A percentile compares a stretch with the other conserved stretches of the same genome.
These are phyloP conservation scores for Colinus virginianus DNA, from an alignment of 2,113 vertebrate species.

Conservation along the genomic window DNA sequence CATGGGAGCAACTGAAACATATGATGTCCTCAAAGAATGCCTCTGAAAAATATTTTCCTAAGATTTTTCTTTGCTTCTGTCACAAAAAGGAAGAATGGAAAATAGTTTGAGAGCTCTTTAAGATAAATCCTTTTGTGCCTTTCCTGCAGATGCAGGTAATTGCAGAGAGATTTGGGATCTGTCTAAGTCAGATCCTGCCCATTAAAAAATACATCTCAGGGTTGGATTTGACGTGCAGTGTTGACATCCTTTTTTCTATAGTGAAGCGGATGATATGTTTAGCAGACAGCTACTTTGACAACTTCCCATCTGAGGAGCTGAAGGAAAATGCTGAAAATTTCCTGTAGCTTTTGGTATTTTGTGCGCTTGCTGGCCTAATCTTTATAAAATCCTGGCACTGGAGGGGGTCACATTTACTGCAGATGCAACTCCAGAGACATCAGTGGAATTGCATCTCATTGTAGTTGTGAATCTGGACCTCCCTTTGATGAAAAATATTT, in stretches of 20 bases:
- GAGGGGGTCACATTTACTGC: neutral
- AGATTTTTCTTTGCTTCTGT: conserved; percentile 43
- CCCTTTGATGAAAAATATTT: neutral
- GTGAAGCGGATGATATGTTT: conserved; percentile 57
- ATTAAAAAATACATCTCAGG: conserved; percentile 69
- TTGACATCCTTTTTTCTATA: conserved; percentile 62
- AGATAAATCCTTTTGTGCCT: conserved; percentile 52
- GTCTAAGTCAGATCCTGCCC: conserved; percentile 69
- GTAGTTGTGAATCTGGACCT: neutral
- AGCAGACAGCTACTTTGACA: conserved; percentile 70
- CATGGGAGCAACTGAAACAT: neutral
- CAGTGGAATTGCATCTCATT: neutral
- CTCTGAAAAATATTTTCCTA: conserved; percentile 39
- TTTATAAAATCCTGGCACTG: neutral
- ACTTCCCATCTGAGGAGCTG: conserved; percentile 41
- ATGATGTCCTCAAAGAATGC: neutral
- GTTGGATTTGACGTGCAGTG: conserved; percentile 60
- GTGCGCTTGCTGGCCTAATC: conserved; percentile 20
- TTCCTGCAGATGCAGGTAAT: conserved; percentile 57
- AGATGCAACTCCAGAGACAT: neutral
- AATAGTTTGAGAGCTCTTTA: conserved; percentile 33
- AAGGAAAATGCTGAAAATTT: conserved; percentile 46
- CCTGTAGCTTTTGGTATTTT: conserved; percentile 26
- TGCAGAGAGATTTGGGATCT: conserved; percentile 69
- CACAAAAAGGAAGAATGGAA: conserved; percentile 17